Evolutionary conservation across 2,888 invertebrate species (phyloP).

Genomic region (Harpalus rubripes): DNA sequence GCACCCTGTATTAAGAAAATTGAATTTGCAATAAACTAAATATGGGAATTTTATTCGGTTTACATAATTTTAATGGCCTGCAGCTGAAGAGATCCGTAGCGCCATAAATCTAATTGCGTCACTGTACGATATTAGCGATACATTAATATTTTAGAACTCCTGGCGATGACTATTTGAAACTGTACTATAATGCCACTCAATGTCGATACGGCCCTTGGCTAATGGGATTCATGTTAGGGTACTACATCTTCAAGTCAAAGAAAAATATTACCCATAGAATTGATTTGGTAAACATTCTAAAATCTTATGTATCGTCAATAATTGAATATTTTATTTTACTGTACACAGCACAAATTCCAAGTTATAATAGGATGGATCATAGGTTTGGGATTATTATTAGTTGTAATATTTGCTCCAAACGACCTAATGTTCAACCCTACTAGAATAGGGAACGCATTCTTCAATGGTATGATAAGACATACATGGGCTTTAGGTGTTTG

Average conservation of each 20-base stretch:
- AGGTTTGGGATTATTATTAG: neutral
- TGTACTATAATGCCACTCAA: constrained; percentile 72
- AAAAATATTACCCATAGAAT: neutral
- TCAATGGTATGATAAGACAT: constrained; percentile 51
- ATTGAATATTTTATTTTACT: neutral
- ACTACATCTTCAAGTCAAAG: constrained; percentile 69
- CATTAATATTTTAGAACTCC: too few relatives aligned
- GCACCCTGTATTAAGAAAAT: too few relatives aligned
- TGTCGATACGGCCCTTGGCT: constrained; percentile 73
- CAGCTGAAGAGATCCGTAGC: too few relatives aligned
- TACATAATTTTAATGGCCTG: too few relatives aligned
- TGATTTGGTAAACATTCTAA: neutral
- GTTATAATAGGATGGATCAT: constrained; percentile 26
- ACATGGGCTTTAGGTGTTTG: constrained; percentile 68
- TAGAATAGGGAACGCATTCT: constrained; percentile 13
- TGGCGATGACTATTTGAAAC: constrained; percentile 15
- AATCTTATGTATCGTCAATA: neutral
- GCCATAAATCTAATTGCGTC: too few relatives aligned
- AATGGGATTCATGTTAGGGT: constrained; percentile 72
- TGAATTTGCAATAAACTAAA: too few relatives aligned
- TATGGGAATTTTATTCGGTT: too few relatives aligned
- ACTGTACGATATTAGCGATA: too few relatives aligned
- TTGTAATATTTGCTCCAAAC: constrained; percentile 18
- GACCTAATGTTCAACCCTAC: neutral
- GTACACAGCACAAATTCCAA: neutral